Base-by-base conservation (phyloP, 1,140 invertebrate species). In the Drosophila kanapiae region DNA sequence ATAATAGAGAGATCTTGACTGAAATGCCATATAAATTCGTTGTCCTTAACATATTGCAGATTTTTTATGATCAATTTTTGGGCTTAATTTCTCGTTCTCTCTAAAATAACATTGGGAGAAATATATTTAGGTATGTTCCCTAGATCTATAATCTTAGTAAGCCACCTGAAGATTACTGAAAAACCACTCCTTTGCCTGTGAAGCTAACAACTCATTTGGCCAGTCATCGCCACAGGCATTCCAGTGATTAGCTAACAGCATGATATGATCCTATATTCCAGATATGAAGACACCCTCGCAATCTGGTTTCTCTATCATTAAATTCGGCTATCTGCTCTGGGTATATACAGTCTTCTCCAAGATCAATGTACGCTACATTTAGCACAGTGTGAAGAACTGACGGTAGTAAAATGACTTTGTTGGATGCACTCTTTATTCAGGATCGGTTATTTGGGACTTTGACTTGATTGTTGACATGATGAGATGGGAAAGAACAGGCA, bases 391-490 rank as follows among this genome's bases (percentile, higher is more conserved):
- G 84, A 87, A 82, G 61, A 79, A 80, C 48, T 63, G 78, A 42
- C 71, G 76, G 67, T 77, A 88, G 72, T 80, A 75, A 87, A 83
- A 74, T 87, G 83, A 87, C 83, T 86, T 87, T n/a, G 23, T 14
- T n/a, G 47, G 33, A 38, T 62, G 53, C 53, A 27, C 7, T 14
- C 18, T 56, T 13, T 37, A 56, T 49, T 35, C n/a, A 38, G 65
- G 10, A 60, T 38, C n/a, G 7, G 18, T 6, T 42, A 3, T 35
- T 43, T 27, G 35, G 35, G 67, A 83, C 62, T 90, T 78, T 82
- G 82, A 85, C 82, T 85, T 33, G 82, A 84, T 80, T 80, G 80
- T 86, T 86, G 82, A 86, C 82, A 82, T 86, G 84, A 69, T 71
- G 69, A 49, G 38, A 40, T 33, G 51, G 37, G 59, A 18, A 74